A percentile compares a stretch with the other conserved stretches of the same genome.
Conservation (phyloP, 2,797 vertebrate species). For the Poecilia gillii region DNA sequence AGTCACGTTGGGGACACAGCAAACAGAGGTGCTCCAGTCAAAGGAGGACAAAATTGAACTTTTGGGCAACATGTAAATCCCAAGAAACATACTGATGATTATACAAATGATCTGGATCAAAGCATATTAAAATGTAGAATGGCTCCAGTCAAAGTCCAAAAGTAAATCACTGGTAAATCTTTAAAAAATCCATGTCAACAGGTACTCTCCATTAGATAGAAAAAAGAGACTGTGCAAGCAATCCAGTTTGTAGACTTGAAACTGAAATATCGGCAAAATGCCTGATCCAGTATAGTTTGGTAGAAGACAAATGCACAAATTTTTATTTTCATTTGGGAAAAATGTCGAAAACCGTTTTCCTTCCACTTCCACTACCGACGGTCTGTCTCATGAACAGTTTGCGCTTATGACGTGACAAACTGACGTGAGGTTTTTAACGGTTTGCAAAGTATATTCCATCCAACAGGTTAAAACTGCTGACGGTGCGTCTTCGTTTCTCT, state of each 20-base stretch:
- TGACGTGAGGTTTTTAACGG: background rate
- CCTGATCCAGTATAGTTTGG: background rate
- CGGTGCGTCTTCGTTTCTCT: conserved; percentile 23
- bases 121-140: background rate
- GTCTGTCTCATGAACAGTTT: background rate
- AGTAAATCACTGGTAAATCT: background rate
- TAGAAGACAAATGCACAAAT: background rate
- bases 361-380: background rate
- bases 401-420: background rate
- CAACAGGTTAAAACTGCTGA: background rate
- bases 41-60: background rate
- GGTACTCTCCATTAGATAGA: background rate
- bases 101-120: background rate
- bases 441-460: background rate
- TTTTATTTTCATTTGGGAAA: background rate
- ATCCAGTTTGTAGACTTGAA: background rate
- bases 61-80: background rate
- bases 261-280: background rate
- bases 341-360: background rate
- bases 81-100: background rate
- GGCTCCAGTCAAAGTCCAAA: background rate
- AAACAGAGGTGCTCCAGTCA: background rate
- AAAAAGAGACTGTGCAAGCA: background rate
- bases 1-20: background rate
- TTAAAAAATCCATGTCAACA: background rate